A percentile compares a stretch with the other conserved stretches of the same genome.
Conservation (phyloP, 2,797 vertebrate genomes). For the Catharus ustulatus region DNA sequence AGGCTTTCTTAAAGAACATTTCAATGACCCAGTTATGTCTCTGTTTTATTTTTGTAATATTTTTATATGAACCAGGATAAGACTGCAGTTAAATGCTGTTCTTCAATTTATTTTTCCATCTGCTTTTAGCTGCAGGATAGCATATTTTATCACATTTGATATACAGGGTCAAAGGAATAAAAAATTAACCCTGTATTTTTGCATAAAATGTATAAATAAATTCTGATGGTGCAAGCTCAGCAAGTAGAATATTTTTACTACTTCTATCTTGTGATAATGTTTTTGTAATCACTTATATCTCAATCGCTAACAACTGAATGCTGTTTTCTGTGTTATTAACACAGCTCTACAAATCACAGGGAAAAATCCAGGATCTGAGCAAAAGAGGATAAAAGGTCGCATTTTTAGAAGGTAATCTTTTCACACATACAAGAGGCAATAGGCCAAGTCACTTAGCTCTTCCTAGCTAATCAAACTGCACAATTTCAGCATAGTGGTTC, state of each 20-base stretch:
- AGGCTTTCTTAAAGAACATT: slow-evolving; percentile 66
- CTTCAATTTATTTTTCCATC: slow-evolving; percentile 72
- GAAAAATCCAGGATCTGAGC: slow-evolving; percentile 51
- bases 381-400: slow-evolving; percentile 34
- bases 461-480: slow-evolving; percentile 61
- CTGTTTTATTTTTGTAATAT: slow-evolving; percentile 74
- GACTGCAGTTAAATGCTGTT: slow-evolving; percentile 57
- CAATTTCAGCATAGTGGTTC: slow-evolving; percentile 52
- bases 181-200: slow-evolving; percentile 66
- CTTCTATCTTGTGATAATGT: slow-evolving; percentile 38
- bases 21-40: slow-evolving; percentile 75
- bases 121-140: slow-evolving; percentile 62
- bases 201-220: slow-evolving; percentile 68
- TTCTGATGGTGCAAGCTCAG: slow-evolving; percentile 62
- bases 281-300: slow-evolving; percentile 62
- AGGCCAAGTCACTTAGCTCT: slow-evolving; percentile 61
- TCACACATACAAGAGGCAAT: slow-evolving; percentile 45
- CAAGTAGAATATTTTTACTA: slow-evolving; percentile 62
- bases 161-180: slow-evolving; percentile 63
- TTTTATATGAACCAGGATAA: slow-evolving; percentile 73
- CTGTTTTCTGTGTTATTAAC: slow-evolving; percentile 37
- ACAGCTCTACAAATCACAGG: slow-evolving; percentile 46
- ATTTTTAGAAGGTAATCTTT: slow-evolving; percentile 60
- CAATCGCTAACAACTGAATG: slow-evolving; percentile 33
- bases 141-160: slow-evolving; percentile 67